These are phyloP conservation scores for Drosophila mimica DNA, from an alignment of 2,888 invertebrate species.

Conservation along the genomic window DNA sequence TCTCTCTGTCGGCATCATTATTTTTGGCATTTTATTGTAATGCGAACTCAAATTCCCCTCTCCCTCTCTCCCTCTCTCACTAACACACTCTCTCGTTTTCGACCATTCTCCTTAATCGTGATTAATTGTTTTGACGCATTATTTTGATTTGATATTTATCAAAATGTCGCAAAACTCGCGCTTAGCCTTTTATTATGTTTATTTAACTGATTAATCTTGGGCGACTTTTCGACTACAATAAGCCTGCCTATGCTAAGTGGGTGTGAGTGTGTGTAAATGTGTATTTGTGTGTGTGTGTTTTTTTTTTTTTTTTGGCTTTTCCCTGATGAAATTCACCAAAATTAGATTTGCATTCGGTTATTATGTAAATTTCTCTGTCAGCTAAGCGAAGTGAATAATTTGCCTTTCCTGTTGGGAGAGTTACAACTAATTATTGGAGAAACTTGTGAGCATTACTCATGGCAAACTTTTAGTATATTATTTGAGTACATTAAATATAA, in stretches of 20 bases:
- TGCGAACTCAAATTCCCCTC: slow-evolving; percentile 25
- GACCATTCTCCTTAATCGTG: slow-evolving; percentile 66
- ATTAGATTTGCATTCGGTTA: slow-evolving; percentile 42
- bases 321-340: slow-evolving; percentile 41
- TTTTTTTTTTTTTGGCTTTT: slow-evolving; percentile 18
- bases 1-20: slow-evolving; percentile 39
- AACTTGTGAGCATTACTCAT: slow-evolving; percentile 33
- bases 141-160: slow-evolving; percentile 80
- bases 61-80: slow-evolving; percentile 4
- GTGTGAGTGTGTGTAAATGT: slow-evolving; percentile 10
- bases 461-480: not conserved
- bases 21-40: slow-evolving; percentile 52
- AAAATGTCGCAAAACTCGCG: slow-evolving; percentile 76
- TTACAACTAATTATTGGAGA: slow-evolving; percentile 30
- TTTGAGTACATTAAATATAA: slow-evolving; percentile 6
- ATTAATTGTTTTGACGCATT: slow-evolving; percentile 79
- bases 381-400: slow-evolving; percentile 62
- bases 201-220: slow-evolving; percentile 72
- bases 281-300: slow-evolving; percentile 15
- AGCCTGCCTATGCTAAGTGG: slow-evolving; percentile 1
- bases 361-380: slow-evolving; percentile 61
- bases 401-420: slow-evolving; percentile 42
- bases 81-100: not conserved
- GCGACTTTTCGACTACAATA: slow-evolving; percentile 13
- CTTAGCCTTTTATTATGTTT: slow-evolving; percentile 77